Base-by-base conservation (phyloP, 2,888 invertebrate genomes). In the Cerceris ruficornis region DNA sequence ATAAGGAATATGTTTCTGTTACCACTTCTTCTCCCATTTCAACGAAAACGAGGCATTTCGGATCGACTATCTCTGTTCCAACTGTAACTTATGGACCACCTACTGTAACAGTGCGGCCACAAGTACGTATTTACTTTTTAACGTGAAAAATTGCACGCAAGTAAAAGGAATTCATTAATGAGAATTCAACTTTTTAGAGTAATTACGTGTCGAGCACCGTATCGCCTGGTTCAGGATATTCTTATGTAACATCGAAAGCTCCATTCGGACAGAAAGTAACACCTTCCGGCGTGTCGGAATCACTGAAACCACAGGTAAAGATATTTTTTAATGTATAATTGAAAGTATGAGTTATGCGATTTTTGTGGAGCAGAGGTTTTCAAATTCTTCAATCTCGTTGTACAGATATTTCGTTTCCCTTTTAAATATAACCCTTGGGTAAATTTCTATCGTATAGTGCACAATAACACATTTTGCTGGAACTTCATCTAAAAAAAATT, bases 21-120 rank as follows among this genome's bases (percentile, higher is more conserved):
- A 86, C 86, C 5, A 73, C 86, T 39, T 71, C 75, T 28, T 74
- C 85, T 2, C 76, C 81, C 0, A 64, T 57, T 42, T 65, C 62
- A 41, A 42, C 54, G 9, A 78, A 77, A 52, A 62, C 85, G 2
- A 71, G 74, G 54, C 79, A 81, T 5, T 69, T 64, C 41, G 41
- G 41, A 49, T 17, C 72, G 9, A 17, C 54, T 0, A 46, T 52
- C 42, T 46, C 60, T 5, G 52, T 66, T 55, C 60, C 78, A 0
- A 69, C 81, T 14, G 77, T 69, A 7, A 78, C 52, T 13, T 82
- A 85, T 17, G 41, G 79, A 11, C 62, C 41, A 28, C 69, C 80
- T 55, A 61, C 75, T 11, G 60, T 65, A 11, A 67, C 76, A 6
- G 15, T 46, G 8, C 71, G 69, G 59, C 66, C 77, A 62, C 50